These are phyloP conservation scores for Muscicapa adusta DNA, from an alignment of 2,113 vertebrate genomes.

Conservation along the genomic window DNA sequence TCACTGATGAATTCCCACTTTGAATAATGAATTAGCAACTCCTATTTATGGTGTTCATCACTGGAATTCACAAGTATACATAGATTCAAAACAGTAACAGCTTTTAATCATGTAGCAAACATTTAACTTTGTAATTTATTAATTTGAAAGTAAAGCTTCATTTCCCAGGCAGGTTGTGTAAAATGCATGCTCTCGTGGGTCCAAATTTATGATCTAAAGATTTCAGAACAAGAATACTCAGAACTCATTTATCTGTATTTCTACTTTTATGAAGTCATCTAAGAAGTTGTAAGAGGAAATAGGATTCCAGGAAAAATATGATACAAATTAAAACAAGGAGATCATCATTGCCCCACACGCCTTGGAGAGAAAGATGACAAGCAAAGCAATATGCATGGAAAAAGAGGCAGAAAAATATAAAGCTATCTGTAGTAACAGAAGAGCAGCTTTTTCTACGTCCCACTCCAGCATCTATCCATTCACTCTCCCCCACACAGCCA, in stretches of 20 bases:
- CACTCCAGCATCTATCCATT: not conserved
- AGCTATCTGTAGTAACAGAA: not conserved
- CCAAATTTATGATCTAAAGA: not conserved
- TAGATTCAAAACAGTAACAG: not conserved
- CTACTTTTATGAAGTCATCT: not conserved
- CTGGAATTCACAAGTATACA: not conserved
- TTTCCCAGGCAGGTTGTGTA: not conserved
- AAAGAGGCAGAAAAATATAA: not conserved
- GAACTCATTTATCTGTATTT: not conserved
- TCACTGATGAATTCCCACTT: not conserved
- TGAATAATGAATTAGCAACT: slow-evolving; percentile 4
- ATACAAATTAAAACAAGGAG: not conserved
- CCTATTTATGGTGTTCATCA: not conserved
- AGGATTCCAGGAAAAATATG: not conserved
- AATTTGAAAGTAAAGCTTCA: not conserved
- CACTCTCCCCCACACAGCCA: not conserved
- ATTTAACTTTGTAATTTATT: not conserved
- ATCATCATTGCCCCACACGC: not conserved
- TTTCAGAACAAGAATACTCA: not conserved
- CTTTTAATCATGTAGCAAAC: not conserved
- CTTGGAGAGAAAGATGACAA: not conserved
- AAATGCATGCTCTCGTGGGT: not conserved
- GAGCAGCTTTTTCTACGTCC: not conserved
- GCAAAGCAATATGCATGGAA: not conserved
- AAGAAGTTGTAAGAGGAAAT: not conserved